Base-by-base conservation (phyloP, 2,113 vertebrate genomes). In the Marmota flaviventris region DNA sequence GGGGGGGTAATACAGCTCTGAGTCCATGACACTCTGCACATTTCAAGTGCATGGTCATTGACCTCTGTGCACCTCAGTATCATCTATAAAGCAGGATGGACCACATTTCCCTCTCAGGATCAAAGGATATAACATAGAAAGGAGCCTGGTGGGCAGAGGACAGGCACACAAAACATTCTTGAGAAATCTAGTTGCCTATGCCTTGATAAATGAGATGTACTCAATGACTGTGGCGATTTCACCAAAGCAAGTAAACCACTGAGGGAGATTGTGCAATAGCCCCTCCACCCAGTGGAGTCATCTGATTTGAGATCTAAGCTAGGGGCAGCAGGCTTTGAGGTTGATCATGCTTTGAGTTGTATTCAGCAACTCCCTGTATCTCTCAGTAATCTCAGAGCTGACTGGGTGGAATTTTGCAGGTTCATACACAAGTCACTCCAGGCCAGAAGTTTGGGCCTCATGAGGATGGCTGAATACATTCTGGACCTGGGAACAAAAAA, bases 211-310 rank as follows among this genome's bases (percentile, higher is more conserved):
- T 32, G 82, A 86, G 42, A 69, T 67, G 87, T 45, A 67, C 61
- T 94, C 81, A 85, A 7, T 27, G 81, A 87, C 37, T 18, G 0
- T 29, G 75, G 48, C 1, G 32, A 97, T 89, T 89, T 94, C 85
- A 89, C 56, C 93, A 88, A 82, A 83, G 53, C 63, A 89, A 89
- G 78, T 39, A 25, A 73, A 84, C 88, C 67, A 48, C 92, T 90
- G 27, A 86, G 94, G 27, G 65, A n/a, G 24, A 70, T 53, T 96
- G 90, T 29, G 51, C 70, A 79, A 25, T 34, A 73, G 92, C 72
- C 88, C 88, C 90, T 95, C 75, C 25, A 69, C 69, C 48, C 56
- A 45, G 85, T 27, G 77, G 73, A 45, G 65, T 34, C 58, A 34
- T 82, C 77, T 73, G 61, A 82, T 81, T 11, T 78, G 61, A 53